Conservation (phyloP, 2,888 invertebrate genomes). For the Rhingia campestris region DNA sequence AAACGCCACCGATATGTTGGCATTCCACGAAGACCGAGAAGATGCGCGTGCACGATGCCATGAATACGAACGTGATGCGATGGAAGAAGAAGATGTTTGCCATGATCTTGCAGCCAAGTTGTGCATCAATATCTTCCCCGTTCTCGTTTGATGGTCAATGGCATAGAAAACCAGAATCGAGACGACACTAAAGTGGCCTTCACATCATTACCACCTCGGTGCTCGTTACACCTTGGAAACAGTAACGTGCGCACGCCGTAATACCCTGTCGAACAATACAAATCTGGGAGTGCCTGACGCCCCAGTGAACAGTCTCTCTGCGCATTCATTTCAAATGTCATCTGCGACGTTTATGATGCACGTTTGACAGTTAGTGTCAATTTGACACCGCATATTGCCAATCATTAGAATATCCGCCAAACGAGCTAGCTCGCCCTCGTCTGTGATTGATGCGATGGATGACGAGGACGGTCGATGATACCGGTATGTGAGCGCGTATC, state of each 20-base stretch:
- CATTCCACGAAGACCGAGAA: conserved; percentile 20
- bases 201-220: conserved; percentile 55
- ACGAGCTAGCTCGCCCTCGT: not conserved
- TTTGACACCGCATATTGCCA: conserved; percentile 38
- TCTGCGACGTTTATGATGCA: conserved; percentile 25
- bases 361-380: conserved; percentile 58
- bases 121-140: conserved; percentile 32
- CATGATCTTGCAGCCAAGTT: conserved; percentile 59
- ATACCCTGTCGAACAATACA: too few relatives aligned
- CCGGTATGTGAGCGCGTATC: conserved; percentile 12
- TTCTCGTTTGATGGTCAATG: conserved; percentile 65
- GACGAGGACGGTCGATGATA: conserved; percentile 41
- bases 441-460: conserved; percentile 33
- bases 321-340: conserved; percentile 35
- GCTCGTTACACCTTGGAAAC: not conserved
- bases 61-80: conserved; percentile 17
- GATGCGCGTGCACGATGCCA: conserved; percentile 7
- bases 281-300: too few relatives aligned
- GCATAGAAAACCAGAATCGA: conserved; percentile 52
- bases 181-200: conserved; percentile 57
- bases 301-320: conserved; percentile 25
- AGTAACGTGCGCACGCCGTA: too few relatives aligned
- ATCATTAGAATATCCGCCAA: conserved; percentile 28
- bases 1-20: conserved; percentile 52
- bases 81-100: conserved; percentile 28